phyloP scores from a whole-genome alignment of 2,797 vertebrate genomes.

The Ciconia nigra region DNA sequence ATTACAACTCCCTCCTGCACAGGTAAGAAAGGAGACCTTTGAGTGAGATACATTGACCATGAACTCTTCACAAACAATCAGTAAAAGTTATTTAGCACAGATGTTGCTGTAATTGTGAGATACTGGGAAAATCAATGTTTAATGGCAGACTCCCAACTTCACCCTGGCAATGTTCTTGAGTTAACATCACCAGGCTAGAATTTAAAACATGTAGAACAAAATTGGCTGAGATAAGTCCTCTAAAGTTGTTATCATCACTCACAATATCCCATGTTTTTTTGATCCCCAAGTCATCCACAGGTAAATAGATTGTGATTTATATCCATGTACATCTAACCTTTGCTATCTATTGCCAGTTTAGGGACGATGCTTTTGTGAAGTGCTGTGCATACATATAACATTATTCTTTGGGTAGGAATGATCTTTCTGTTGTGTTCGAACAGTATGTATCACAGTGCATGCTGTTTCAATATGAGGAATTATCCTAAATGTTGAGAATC shows the following conservation, averaged over 20 bases:
- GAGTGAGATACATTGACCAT: background rate
- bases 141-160: slow-evolving; percentile 50
- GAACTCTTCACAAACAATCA: slow-evolving; percentile 38
- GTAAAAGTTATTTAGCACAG: slow-evolving; percentile 79
- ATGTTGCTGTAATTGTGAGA: slow-evolving; percentile 80
- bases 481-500: background rate
- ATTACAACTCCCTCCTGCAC: background rate
- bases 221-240: slow-evolving; percentile 27
- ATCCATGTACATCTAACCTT: background rate
- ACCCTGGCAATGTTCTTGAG: slow-evolving; percentile 36
- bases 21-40: slow-evolving; percentile 3
- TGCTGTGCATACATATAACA: background rate
- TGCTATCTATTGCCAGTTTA: background rate
- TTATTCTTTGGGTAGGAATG: background rate
- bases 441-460: background rate
- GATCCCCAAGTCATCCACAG: background rate
- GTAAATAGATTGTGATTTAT: background rate
- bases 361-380: background rate
- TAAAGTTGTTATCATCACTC: slow-evolving; percentile 4
- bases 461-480: background rate
- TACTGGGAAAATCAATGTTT: slow-evolving; percentile 65
- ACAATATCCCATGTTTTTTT: background rate
- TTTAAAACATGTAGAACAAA: slow-evolving; percentile 53
- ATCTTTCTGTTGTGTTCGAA: background rate
- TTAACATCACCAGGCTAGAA: slow-evolving; percentile 45